Evolutionary conservation across 1,140 invertebrate species (phyloP).

Genomic region (Drosophila santomea): DNA sequence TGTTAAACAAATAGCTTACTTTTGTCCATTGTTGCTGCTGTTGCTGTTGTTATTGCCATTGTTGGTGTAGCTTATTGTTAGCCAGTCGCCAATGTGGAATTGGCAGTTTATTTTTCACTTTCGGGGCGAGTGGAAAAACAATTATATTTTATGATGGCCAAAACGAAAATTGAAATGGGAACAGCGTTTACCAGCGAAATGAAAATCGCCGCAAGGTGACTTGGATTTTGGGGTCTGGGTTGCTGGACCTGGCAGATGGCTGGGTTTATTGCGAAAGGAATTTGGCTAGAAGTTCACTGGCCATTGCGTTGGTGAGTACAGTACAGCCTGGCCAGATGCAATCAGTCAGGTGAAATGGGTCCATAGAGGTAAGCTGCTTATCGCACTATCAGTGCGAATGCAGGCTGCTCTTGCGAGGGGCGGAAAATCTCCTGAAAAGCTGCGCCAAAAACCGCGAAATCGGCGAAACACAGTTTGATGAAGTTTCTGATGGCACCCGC

Average conservation of each 20-base stretch:
- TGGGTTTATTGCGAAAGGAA: constrained; percentile 9
- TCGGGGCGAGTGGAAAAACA: constrained; percentile 59
- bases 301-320: constrained; percentile 32
- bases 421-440: neutral
- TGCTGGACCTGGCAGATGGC: too few species aligned
- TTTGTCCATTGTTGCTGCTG: constrained; percentile 52
- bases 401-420: constrained; percentile 14
- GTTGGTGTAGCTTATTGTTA: constrained; percentile 73
- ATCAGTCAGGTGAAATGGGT: constrained; percentile 29
- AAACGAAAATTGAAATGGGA: constrained; percentile 64
- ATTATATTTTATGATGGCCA: constrained; percentile 77
- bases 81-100: constrained; percentile 72
- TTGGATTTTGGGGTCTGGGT: neutral
- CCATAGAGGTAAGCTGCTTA: constrained; percentile 51
- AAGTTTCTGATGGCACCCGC: constrained; percentile 3
- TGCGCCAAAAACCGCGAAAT: constrained; percentile 25
- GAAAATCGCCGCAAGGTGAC: constrained; percentile 23
- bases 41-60: constrained; percentile 11
- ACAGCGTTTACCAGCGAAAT: constrained; percentile 24
- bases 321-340: constrained; percentile 27
- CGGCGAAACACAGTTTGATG: constrained; percentile 30
- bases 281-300: constrained; percentile 10
- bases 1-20: constrained; percentile 81
- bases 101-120: constrained; percentile 82
- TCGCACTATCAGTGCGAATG: constrained; percentile 46